These are phyloP conservation scores for Telmatherina bonti DNA, from an alignment of 2,797 vertebrate species.

Conservation along the genomic window DNA sequence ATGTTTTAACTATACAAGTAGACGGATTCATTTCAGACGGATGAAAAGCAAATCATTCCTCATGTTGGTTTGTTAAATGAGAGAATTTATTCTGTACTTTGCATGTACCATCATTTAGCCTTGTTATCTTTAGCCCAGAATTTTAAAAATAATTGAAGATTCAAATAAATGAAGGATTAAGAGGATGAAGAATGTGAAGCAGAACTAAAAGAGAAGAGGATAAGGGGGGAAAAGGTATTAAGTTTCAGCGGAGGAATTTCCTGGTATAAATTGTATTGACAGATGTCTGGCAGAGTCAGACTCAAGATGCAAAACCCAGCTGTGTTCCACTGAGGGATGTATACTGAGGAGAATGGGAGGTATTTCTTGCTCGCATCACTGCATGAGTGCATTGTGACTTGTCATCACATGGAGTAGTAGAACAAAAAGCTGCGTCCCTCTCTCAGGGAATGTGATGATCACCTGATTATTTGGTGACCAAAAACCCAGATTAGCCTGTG, in stretches of 20 bases:
- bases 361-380: background rate
- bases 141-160: background rate
- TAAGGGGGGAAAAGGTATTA: slow-evolving; percentile 6
- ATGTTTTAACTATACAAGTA: background rate
- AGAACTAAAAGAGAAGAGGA: background rate
- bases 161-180: background rate
- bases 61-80: background rate
- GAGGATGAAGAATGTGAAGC: background rate
- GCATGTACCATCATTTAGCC: background rate
- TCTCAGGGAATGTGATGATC: background rate
- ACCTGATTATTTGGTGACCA: slow-evolving; percentile 32
- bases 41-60: too few relatives aligned
- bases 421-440: background rate
- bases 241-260: slow-evolving; percentile 44
- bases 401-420: slow-evolving; percentile 8
- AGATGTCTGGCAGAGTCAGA: slow-evolving; percentile 11
- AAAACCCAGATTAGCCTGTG: background rate
- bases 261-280: slow-evolving; percentile 36
- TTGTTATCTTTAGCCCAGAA: background rate
- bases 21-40: background rate
- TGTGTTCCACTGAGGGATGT: slow-evolving; percentile 14
- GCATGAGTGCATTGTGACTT: background rate
- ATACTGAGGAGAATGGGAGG: background rate
- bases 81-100: background rate
- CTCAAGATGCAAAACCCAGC: slow-evolving; percentile 19